Percentiles rank a stretch among this genome's conserved stretches.
phyloP scores from a whole-genome alignment of 2,113 vertebrate species.

The Halichoerus grypus region DNA sequence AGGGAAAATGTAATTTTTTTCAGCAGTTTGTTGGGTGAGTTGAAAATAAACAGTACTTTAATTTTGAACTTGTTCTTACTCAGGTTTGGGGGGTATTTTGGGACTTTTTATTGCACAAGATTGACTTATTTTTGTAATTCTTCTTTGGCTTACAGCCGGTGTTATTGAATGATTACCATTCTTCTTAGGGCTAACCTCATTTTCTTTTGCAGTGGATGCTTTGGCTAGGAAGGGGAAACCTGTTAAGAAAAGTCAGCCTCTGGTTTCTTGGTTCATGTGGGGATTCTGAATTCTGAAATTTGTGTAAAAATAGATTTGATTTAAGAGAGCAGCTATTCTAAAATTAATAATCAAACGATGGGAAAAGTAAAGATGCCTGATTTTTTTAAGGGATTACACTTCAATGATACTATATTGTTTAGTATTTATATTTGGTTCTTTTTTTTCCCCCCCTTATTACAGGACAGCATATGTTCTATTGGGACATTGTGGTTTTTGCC shows the following conservation, averaged over 20 bases:
- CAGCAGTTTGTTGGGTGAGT: neutral
- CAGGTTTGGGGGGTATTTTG: no score
- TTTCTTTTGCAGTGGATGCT: neutral
- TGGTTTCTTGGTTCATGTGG: neutral
- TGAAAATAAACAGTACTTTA: constrained; percentile 36
- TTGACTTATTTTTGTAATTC: constrained; percentile 61
- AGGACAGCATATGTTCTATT: constrained; percentile 48
- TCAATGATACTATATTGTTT: neutral
- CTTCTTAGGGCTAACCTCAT: constrained; percentile 55
- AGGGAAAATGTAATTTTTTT: constrained; percentile 36
- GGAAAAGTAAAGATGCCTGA: neutral
- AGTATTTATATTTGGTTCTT: constrained; percentile 18
- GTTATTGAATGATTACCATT: constrained; percentile 48
- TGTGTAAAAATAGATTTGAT: neutral
- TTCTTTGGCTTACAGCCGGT: neutral
- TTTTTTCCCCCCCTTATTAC: neutral
- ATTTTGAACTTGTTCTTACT: constrained; percentile 30
- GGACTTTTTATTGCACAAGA: neutral
- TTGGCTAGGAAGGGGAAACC: neutral
- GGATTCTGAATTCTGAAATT: constrained; percentile 41
- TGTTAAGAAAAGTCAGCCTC: neutral
- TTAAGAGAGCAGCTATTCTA: constrained; percentile 22
- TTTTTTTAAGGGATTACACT: constrained; percentile 12
- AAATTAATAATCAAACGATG: constrained; percentile 12
- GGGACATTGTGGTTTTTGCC: constrained; percentile 31